A percentile compares a stretch with the other conserved stretches of the same genome.
These are phyloP conservation scores for Psilanteris sp. DNA, from an alignment of 1,140 invertebrate genomes.

Conservation along the genomic window DNA sequence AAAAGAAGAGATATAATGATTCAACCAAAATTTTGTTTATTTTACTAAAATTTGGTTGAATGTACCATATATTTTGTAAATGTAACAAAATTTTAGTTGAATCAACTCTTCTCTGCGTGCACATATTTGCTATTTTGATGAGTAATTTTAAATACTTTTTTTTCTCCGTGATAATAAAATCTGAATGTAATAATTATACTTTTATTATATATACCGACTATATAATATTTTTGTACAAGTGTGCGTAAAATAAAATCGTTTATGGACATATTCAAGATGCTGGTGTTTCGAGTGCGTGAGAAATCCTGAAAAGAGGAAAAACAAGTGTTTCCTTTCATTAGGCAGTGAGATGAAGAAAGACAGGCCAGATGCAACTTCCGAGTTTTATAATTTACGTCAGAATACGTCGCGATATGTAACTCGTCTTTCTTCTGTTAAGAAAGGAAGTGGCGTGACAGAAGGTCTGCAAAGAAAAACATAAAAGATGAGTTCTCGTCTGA, in stretches of 20 bases:
- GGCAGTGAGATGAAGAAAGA: neutral
- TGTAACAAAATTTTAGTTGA: no score
- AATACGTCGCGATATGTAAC: neutral
- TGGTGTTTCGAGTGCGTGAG: neutral
- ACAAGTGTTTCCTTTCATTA: neutral
- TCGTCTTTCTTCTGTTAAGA: constrained; percentile 12
- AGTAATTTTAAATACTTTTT: no score
- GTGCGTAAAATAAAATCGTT: neutral
- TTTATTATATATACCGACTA: no score
- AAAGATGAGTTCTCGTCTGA: neutral
- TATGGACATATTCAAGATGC: neutral
- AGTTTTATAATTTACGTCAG: constrained; percentile 21
- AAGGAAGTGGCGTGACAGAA: constrained; percentile 4
- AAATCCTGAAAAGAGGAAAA: constrained; percentile 1
- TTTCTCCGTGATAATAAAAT: no score
- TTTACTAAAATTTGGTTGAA: no score
- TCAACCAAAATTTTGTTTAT: no score
- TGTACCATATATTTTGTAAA: no score
- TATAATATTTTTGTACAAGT: neutral
- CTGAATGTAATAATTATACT: no score
- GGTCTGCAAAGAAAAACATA: constrained; percentile 16
- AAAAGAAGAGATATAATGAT: no score
- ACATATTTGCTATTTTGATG: no score
- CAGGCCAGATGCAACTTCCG: constrained; percentile 19
- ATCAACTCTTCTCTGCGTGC: no score